Conservation (phyloP, 2,113 vertebrate genomes). For the Hippoglossus stenolepis region DNA sequence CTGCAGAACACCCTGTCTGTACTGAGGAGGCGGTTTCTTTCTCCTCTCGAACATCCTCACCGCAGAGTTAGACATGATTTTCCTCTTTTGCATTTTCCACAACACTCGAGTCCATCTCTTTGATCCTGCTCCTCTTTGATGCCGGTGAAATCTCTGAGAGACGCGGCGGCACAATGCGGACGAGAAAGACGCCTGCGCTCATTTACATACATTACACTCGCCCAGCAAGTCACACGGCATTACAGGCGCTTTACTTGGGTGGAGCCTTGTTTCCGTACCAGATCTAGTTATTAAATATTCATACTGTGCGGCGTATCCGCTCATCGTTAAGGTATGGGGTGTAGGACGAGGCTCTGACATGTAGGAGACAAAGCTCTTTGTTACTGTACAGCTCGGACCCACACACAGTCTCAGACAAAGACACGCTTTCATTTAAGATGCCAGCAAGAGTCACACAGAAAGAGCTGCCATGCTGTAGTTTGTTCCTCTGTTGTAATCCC, state of each 20-base stretch:
- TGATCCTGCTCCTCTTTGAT: constrained; percentile 51
- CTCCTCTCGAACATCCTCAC: background rate
- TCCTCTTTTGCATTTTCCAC: constrained; percentile 19
- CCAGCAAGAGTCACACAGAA: constrained; percentile 9
- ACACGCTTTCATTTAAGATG: constrained; percentile 42
- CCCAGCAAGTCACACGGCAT: background rate
- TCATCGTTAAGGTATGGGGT: constrained; percentile 52
- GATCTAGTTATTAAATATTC: constrained; percentile 54
- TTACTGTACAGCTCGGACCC: constrained; percentile 40
- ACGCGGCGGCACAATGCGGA: background rate
- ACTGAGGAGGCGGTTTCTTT: background rate
- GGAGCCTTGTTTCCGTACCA: constrained; percentile 24
- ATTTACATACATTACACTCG: constrained; percentile 54
- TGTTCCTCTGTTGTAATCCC: constrained; percentile 4
- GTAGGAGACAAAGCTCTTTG: constrained; percentile 65
- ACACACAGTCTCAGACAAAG: constrained; percentile 67
- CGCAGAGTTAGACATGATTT: background rate
- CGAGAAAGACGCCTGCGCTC: constrained; percentile 2
- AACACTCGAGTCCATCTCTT: constrained; percentile 38
- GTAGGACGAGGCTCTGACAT: constrained; percentile 32
- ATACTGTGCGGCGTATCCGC: constrained; percentile 22
- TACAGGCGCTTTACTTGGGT: constrained; percentile 24
- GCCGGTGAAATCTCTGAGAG: constrained; percentile 1
- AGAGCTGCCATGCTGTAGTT: constrained; percentile 1
- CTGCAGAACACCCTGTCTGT: background rate